Base-by-base conservation (phyloP, 2,888 invertebrate species). In the Sclerodermus sp. region DNA sequence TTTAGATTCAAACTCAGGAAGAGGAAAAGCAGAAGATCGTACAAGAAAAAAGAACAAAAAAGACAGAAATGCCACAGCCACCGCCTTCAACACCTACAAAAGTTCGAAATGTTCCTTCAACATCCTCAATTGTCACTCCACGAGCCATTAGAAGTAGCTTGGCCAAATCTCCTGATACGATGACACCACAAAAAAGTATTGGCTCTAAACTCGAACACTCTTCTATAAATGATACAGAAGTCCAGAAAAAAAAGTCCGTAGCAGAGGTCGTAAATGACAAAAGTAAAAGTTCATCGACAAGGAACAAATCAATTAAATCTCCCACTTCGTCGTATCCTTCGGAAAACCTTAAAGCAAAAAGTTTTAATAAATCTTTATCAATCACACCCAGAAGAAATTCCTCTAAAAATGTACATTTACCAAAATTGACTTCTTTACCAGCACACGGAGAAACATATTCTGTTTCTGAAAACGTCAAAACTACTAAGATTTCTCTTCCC, bases 71-170 rank as follows among this genome's bases (percentile, higher is more conserved):
- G 39, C 73, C 73, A 18, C 70, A 69, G 29, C 72, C 74, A 32
- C 73, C 72, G 30, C 74, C 74, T 8, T 65, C 72, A 1, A 73
- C 74, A 14, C 74, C 74, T 6, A 74, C 68, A 16, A 64, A 65
- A 48, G 47, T 56, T 32, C 65, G 66, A 14, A 50, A 52, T 15
- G 56, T 59, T 17, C 50, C 62, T 17, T 65, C 70, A n/a, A 58
- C 67, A 3, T 48, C 62, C 9, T 57, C 68, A 2, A 52, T 65
- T n/a, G 53, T 74, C 15, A 74, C 72, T 4, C 68, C 74, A 16
- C 64, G 62, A 55, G 73, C 71, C 8, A 52, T 75, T 17, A 63
- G 68, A 23, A 66, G 64, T 31, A 61, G 71, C 48, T 45, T 73
- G 38, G 63, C 65, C 9, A 69, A 59, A 51, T 62, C 72, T 13